Base-by-base conservation (phyloP, 2,113 vertebrate species). In the Syrrhaptes paradoxus region DNA sequence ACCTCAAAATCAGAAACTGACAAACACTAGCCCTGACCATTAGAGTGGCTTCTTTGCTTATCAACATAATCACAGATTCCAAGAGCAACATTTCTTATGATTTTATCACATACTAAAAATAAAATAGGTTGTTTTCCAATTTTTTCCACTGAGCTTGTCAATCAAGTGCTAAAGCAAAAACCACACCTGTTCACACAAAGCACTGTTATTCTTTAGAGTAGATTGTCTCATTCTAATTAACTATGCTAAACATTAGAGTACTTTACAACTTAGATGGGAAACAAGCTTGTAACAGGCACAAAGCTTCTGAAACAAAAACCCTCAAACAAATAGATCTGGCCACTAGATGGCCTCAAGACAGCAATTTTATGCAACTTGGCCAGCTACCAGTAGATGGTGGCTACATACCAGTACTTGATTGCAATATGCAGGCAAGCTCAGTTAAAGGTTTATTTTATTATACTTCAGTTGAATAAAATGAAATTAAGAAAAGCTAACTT, bases 321-420 rank as follows among this genome's bases (percentile, higher is more conserved):
- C 41, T 41, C 8, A n/a, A 29, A 55, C 5, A 54, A 20, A 55
- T 19, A 54, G 26, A 25, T 32, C 13, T 32, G 63, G 45, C 89
- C 93, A 74, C 74, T 61, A 90, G 71, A 85, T 41, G 80, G 72
- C 79, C 55, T 38, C n/a, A 19, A 19, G 34, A 51, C 12, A 82
- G 36, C 46, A 34, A 71, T 17, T 66, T 81, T 28, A 55, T 52
- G 97, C 93, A 98, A 95, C 95, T 6, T 85, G n/a, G 22, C 70
- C 28, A 93, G 59, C 14, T 85, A 93, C 97, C 98, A 97, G 97
- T 97, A 98, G 98, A 87, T 97, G 98, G 98, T 62, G 92, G 89
- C 57, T 85, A 79, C 67, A 17, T 43, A 88, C 51, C 72, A 84
- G 71, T 63, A 70, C 85, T 34, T 58, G 67, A 95, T 36, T 52